These are phyloP conservation scores for Apostichopus parvimensis DNA, from an alignment of 35 echinoderm and acorn worm genomes.

Conservation along the genomic window DNA sequence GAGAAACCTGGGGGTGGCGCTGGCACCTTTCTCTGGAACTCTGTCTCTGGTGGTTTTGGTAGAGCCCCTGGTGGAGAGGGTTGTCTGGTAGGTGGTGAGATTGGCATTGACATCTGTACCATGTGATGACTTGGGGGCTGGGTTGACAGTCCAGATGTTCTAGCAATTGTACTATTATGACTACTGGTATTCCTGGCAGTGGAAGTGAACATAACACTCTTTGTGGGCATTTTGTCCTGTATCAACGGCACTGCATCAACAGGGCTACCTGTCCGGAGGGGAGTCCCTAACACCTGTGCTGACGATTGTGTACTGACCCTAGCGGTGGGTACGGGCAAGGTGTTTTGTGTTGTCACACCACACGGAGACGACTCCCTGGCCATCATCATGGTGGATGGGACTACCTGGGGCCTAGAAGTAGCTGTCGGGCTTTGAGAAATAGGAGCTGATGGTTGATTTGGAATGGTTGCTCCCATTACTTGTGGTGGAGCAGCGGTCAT, in stretches of 20 bases:
- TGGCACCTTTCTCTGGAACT: background rate
- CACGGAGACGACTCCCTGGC: background rate
- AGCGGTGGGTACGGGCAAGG: background rate
- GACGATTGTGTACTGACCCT: background rate
- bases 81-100: background rate
- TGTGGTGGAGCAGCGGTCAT: background rate
- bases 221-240: conserved; percentile 2
- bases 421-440: background rate
- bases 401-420: background rate
- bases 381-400: background rate
- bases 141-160: background rate
- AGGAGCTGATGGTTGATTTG: background rate
- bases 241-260: background rate
- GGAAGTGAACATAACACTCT: background rate
- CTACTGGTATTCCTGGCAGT: background rate
- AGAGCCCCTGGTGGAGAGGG: background rate
- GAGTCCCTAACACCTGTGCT: background rate
- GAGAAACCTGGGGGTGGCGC: conserved; percentile 78
- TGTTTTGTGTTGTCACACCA: background rate
- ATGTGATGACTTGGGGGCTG: background rate
- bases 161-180: background rate
- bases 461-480: background rate
- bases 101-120: background rate
- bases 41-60: conserved; percentile 6
- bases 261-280: no score